Evolutionary conservation across 2,888 invertebrate species (phyloP).

Genomic region (Sinopyrophorus schimmeli): DNA sequence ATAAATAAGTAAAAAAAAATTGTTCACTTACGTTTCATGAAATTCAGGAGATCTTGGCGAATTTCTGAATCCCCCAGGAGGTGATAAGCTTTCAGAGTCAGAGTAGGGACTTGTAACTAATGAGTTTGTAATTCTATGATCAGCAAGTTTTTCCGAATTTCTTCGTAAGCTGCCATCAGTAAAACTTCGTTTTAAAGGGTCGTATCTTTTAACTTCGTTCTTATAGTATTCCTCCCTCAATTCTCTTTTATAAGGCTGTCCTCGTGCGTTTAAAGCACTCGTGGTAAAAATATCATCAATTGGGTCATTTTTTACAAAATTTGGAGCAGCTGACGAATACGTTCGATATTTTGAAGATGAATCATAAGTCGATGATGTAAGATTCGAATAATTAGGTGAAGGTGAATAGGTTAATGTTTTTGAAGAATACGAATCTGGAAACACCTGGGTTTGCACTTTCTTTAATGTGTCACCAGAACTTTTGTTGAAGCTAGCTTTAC

Average conservation of each 20-base stretch:
- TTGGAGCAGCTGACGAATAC: slow-evolving; percentile 27
- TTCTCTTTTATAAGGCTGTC: slow-evolving; percentile 49
- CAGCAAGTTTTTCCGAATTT: slow-evolving; percentile 44
- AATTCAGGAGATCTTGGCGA: slow-evolving; percentile 53
- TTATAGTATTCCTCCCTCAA: slow-evolving; percentile 52
- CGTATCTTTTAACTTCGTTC: slow-evolving; percentile 49
- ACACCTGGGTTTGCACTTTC: slow-evolving; percentile 54
- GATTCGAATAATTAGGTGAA: slow-evolving; percentile 22
- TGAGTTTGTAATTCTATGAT: slow-evolving; percentile 42
- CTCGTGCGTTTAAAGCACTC: slow-evolving; percentile 49
- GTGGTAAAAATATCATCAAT: slow-evolving; percentile 55
- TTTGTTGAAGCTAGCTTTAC: slow-evolving; percentile 65
- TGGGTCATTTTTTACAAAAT: slow-evolving; percentile 42
- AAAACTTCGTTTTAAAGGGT: slow-evolving; percentile 52
- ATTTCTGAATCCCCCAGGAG: slow-evolving; percentile 52
- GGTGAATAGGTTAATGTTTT: slow-evolving; percentile 42
- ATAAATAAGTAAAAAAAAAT: slow-evolving; percentile 9
- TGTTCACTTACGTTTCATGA: slow-evolving; percentile 56
- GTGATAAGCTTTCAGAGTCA: slow-evolving; percentile 54
- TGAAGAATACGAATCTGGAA: slow-evolving; percentile 42
- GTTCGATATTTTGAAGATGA: slow-evolving; percentile 29
- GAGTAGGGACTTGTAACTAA: slow-evolving; percentile 50
- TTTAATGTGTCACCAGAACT: slow-evolving; percentile 52
- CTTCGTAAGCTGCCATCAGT: slow-evolving; percentile 52
- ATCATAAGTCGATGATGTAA: slow-evolving; percentile 19